A percentile compares a stretch with the other conserved stretches of the same genome.
Conservation (phyloP, 2,797 vertebrate genomes). For the Sebastolobus altivelis region DNA sequence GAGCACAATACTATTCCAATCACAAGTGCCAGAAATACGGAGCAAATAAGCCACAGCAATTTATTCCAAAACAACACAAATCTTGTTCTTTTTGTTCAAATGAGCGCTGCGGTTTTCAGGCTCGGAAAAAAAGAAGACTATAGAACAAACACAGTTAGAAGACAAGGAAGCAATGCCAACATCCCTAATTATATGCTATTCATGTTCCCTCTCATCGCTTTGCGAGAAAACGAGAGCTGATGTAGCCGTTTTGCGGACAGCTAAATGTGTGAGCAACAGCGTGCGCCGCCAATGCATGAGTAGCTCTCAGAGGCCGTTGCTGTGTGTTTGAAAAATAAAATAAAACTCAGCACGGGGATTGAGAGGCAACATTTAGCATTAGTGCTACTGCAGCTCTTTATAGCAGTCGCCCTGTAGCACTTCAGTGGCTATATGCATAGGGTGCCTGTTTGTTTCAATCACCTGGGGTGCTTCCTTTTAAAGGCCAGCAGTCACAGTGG, state of each 20-base stretch:
- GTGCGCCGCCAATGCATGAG: constrained; percentile 74
- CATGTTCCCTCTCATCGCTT: constrained; percentile 78
- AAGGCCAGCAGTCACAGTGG: constrained; percentile 73
- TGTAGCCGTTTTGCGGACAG: constrained; percentile 78
- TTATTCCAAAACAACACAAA: constrained; percentile 77
- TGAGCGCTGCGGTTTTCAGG: constrained; percentile 64
- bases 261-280: constrained; percentile 81
- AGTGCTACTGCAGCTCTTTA: constrained; percentile 47
- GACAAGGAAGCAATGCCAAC: constrained; percentile 74
- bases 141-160: constrained; percentile 74
- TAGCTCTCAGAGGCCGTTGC: constrained; percentile 71
- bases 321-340: constrained; percentile 52
- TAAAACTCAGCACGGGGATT: constrained; percentile 60
- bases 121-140: constrained; percentile 61
- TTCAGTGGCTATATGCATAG: constrained; percentile 75
- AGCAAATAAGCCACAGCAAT: constrained; percentile 72
- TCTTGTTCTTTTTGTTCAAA: constrained; percentile 70
- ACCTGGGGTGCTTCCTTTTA: constrained; percentile 68
- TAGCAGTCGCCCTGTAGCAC: constrained; percentile 71
- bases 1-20: constrained; percentile 65
- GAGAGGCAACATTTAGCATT: constrained; percentile 63
- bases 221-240: constrained; percentile 82
- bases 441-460: constrained; percentile 75
- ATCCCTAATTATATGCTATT: constrained; percentile 81
- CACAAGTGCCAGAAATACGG: constrained; percentile 72